Base-by-base conservation (phyloP, 1,140 invertebrate genomes). In the Drosophila pallidifrons region DNA sequence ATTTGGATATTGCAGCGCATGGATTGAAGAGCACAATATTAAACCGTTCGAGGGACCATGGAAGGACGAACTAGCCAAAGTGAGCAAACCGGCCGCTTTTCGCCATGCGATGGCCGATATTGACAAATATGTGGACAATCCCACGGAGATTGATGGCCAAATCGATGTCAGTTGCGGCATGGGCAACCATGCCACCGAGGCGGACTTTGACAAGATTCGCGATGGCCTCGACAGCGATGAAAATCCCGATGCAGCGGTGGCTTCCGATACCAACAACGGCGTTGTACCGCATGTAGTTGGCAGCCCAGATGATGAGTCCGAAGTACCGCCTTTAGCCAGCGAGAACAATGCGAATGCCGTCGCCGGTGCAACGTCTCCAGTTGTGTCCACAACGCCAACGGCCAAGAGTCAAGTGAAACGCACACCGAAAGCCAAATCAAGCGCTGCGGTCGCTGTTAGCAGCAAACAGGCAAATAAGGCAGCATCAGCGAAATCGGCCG, bases 41-140 rank as follows among this genome's bases (percentile, higher is more conserved):
- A 97, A 97, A 91, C 96, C 96, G 0, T 99, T 98, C 91, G 91
- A 92, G 55, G 94, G 95, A 32, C 94, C 96, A 75, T 96, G 94
- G 92, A 98, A 97, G 93, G 96, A 97, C 38, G 95, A 96, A 77
- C 94, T 97, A 55, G 94, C 95, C 15, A 96, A 96, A 88, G 94
- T 95, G 15, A 96, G 95, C 89, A 98, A 98, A 69, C 95, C 96
- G 5, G 93, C 94, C 5, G 94, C 94, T 1, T 98, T 98, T 90
- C 97, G 97, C 91, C 96, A 98, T 68, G 98, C 98, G 6, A 94
- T 98, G 72, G 94, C 95, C 77, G 96, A 97, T 74, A 98, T 98
- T 87, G 97, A 98, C 90, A 95, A 97, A 38, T 97, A 95, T 81
- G 96, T 97, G 72, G 93, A 94, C n/a, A 94, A 96, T 92, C 95